Conservation (phyloP, 2,797 vertebrate genomes). For the Bovichtus variegatus region DNA sequence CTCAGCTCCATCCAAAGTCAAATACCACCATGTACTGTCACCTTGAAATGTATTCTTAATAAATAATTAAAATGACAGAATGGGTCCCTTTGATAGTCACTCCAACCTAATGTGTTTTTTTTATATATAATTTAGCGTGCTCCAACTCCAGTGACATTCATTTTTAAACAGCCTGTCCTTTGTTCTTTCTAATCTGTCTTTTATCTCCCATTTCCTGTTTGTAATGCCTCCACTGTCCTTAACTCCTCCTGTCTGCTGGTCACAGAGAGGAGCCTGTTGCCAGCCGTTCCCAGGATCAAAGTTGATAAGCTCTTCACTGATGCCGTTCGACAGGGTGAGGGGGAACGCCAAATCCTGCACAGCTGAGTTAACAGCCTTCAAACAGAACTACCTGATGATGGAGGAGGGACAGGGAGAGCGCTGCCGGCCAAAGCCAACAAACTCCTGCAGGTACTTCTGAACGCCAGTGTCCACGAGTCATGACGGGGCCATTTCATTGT, state of each 20-base stretch:
- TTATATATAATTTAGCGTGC: slow-evolving; percentile 31
- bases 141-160: slow-evolving; percentile 31
- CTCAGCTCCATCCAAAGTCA: background rate
- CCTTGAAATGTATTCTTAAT: slow-evolving; percentile 47
- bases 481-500: background rate
- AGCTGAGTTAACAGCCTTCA: slow-evolving; percentile 73
- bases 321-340: slow-evolving; percentile 21
- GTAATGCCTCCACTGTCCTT: slow-evolving; percentile 32
- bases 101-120: background rate
- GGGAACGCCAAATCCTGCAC: slow-evolving; percentile 64
- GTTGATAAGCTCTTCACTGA: slow-evolving; percentile 55
- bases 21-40: background rate
- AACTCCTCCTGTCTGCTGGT: slow-evolving; percentile 28
- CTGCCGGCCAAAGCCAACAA: slow-evolving; percentile 1
- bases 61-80: slow-evolving; percentile 27
- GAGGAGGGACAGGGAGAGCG: background rate
- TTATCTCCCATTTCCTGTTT: slow-evolving; percentile 26
- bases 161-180: slow-evolving; percentile 36
- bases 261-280: slow-evolving; percentile 31
- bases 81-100: slow-evolving; percentile 11
- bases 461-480: background rate
- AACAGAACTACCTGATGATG: slow-evolving; percentile 17
- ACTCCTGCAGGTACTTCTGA: slow-evolving; percentile 4
- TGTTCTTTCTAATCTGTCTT: slow-evolving; percentile 3
- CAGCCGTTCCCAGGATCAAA: slow-evolving; percentile 52